A percentile compares a stretch with the other conserved stretches of the same genome.
Evolutionary conservation across 2,888 invertebrate species (phyloP).

Genomic region (Erpobdella octoculata): DNA sequence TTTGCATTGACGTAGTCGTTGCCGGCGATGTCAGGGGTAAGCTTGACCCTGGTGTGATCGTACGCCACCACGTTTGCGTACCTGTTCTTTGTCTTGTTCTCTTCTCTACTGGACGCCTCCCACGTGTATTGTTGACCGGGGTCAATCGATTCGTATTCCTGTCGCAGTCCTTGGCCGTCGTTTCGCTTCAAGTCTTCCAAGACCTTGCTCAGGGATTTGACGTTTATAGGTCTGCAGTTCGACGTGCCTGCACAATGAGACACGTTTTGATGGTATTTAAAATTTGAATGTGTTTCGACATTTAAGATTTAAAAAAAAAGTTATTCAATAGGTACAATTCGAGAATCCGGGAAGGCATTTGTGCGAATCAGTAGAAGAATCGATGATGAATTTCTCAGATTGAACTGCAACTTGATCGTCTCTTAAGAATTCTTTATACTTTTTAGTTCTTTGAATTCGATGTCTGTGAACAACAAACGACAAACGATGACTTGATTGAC

Average conservation of each 20-base stretch:
- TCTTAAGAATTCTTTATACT: not conserved
- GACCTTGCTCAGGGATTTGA: slow-evolving; percentile 2
- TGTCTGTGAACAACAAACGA: slow-evolving; percentile 8
- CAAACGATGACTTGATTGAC: too few relatives aligned
- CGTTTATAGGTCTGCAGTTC: not conserved
- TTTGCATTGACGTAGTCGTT: slow-evolving; percentile 98
- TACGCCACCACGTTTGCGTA: slow-evolving; percentile 98
- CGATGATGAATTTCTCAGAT: not conserved
- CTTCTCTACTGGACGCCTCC: slow-evolving; percentile 95
- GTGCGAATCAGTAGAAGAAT: not conserved
- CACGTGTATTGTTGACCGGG: slow-evolving; percentile 99
- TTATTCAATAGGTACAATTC: too few relatives aligned
- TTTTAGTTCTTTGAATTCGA: not conserved
- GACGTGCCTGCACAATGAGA: not conserved
- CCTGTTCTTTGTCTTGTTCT: slow-evolving; percentile 97
- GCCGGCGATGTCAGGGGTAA: slow-evolving; percentile 58
- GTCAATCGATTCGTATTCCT: slow-evolving; percentile 95
- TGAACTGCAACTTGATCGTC: not conserved
- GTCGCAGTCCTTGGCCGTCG: not conserved
- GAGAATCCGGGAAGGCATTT: not conserved
- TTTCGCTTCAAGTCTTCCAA: slow-evolving; percentile 12
- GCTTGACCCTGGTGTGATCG: slow-evolving; percentile 69
- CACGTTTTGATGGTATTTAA: not conserved
- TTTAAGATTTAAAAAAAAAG: too few relatives aligned
- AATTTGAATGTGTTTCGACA: too few relatives aligned